These are phyloP conservation scores for Brienomyrus brachyistius DNA, from an alignment of 2,113 vertebrate genomes.

Conservation along the genomic window DNA sequence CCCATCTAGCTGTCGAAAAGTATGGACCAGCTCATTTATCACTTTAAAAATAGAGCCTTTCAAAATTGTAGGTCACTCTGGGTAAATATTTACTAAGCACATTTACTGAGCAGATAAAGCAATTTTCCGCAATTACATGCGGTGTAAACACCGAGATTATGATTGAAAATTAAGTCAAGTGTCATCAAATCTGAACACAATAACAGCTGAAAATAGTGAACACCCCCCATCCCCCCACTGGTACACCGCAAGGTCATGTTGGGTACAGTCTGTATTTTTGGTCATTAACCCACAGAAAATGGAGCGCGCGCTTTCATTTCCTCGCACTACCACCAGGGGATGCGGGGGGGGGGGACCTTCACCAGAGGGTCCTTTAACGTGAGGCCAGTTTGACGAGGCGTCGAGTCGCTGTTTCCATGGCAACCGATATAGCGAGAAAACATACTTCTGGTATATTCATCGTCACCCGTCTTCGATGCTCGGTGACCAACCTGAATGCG, in stretches of 20 bases:
- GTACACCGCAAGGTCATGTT: not conserved
- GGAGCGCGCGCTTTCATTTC: not conserved
- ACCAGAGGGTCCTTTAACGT: not conserved
- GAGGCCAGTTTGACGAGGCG: not conserved
- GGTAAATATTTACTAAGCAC: constrained; percentile 2
- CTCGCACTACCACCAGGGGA: not conserved
- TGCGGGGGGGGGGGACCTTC: not conserved
- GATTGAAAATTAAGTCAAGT: constrained; percentile 14
- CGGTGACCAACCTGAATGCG: not conserved
- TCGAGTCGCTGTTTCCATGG: not conserved
- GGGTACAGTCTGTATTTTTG: not conserved
- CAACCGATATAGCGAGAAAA: not conserved
- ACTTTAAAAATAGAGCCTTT: not conserved
- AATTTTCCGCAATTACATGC: not conserved
- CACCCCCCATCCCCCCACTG: not conserved
- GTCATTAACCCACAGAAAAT: not conserved
- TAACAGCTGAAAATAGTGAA: not conserved
- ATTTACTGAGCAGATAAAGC: not conserved
- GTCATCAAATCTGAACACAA: not conserved
- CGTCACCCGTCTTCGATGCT: not conserved
- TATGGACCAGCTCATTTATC: not conserved
- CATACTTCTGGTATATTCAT: not conserved
- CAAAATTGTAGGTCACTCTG: not conserved
- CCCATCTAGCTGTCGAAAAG: not conserved
- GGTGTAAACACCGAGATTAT: constrained; percentile 5